Conservation (phyloP, 2,888 invertebrate genomes). For the Gibbula magus region DNA sequence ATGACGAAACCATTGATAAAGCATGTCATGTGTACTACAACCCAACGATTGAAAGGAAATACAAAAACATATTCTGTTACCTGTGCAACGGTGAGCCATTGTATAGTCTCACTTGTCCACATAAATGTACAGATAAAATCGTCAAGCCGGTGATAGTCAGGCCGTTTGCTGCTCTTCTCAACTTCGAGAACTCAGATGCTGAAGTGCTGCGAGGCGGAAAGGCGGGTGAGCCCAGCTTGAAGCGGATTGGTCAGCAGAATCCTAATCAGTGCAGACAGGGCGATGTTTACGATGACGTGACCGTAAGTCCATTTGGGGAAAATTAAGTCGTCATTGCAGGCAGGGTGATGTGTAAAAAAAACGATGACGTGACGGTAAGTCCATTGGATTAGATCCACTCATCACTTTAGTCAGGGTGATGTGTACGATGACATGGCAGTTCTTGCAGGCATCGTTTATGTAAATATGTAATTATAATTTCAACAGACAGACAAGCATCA, state of each 20-base stretch:
- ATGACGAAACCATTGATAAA: background rate
- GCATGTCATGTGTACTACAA: slow-evolving; percentile 10
- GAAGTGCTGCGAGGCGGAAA: background rate
- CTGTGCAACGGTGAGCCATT: background rate
- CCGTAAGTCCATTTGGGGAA: no score
- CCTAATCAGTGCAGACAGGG: background rate
- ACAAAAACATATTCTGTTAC: slow-evolving; percentile 14
- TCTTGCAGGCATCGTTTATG: no score
- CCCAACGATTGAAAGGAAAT: background rate
- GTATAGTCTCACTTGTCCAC: background rate
- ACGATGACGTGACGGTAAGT: no score
- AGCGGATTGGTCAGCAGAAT: background rate
- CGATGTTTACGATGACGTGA: background rate
- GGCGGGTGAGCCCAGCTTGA: background rate
- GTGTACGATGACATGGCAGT: no score
- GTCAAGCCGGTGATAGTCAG: background rate
- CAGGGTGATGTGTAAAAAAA: no score
- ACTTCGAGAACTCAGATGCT: background rate
- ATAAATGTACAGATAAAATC: background rate
- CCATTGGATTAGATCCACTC: no score
- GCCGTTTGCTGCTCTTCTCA: background rate
- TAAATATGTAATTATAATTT: no score
- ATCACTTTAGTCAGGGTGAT: no score
- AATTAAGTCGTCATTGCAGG: no score
- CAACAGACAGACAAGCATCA: no score